Base-by-base conservation (phyloP, 35 echinoderm and acorn worm genomes). In the Amphiura filiformis region DNA sequence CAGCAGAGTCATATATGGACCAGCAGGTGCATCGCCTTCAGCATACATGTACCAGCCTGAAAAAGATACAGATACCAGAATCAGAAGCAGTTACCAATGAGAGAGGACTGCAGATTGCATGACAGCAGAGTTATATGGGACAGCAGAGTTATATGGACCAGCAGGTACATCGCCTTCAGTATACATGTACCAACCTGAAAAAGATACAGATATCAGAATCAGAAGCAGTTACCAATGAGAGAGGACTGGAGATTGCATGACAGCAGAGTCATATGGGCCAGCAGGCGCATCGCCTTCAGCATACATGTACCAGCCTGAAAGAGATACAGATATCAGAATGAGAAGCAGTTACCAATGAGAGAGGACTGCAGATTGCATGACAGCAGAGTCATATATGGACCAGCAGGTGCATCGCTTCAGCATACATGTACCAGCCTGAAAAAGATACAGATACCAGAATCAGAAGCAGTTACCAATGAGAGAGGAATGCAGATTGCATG, bases 161-260 rank as follows among this genome's bases (percentile, higher is more conserved):
- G 81, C 41, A 20, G 86, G 92, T 35, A 34, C 42, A 15, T 75
- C 82, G 20, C 86, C 84, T 40, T 93, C 86, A 35, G 82, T 88
- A 75, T 84, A 93, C 80, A 93, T 79, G 70, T 93, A 93, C 39
- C 78, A 89, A 65, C 91, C 91, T 52, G 44, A n/a, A n/a, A n/a
- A n/a, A n/a, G n/a, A n/a, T n/a, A n/a, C n/a, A 87, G 87, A 34
- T 87, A 94, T 83, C 88, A 94, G 84, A 94, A 93, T 20, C 14
- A 49, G 34, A 91, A 39, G 35, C 89, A 91, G 15, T 79, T 83
- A 33, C 81, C 81, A 49, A 83, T 39, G n/a, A 83, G 81, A 65
- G 17, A 92, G 81, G 78, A 70, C 39, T n/a, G 65, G 84, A 1
- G 84, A 82, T 20, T 38, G 36, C 11, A 93, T 20, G 75, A 87